Percentiles rank a stretch among this genome's conserved stretches.
phyloP scores from a whole-genome alignment of 1,140 invertebrate species.

The Drosophila sturtevanti region DNA sequence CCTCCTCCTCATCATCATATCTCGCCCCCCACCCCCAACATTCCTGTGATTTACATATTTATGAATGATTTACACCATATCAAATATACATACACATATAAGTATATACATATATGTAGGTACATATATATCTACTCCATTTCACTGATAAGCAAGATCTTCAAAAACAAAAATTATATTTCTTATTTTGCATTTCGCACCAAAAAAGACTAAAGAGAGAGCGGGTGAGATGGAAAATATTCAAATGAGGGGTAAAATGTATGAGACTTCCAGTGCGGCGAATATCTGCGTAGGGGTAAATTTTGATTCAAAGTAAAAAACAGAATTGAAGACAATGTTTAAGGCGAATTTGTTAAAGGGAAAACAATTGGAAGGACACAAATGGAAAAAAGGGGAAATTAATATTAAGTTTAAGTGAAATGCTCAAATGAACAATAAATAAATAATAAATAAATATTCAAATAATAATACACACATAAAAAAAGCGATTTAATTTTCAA shows the following conservation, averaged over 20 bases:
- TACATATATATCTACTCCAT: not conserved
- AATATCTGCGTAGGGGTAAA: not conserved
- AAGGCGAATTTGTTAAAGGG: not conserved
- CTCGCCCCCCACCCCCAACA: not conserved
- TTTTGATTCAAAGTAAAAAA: not conserved
- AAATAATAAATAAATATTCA: not conserved
- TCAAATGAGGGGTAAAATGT: not conserved
- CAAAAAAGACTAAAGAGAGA: not conserved
- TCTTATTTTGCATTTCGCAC: not conserved
- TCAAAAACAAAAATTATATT: not conserved
- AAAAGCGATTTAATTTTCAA: too few relatives aligned
- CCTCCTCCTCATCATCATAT: not conserved
- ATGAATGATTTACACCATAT: conserved; percentile 15
- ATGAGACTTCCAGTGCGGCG: not conserved
- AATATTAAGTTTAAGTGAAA: not conserved
- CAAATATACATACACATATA: too few relatives aligned
- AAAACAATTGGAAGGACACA: not conserved
- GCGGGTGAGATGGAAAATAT: too few relatives aligned
- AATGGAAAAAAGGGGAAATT: not conserved
- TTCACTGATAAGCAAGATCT: not conserved
- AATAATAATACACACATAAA: not conserved
- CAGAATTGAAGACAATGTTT: not conserved
- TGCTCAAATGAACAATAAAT: not conserved
- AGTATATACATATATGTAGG: too few relatives aligned
- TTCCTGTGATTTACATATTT: not conserved